phyloP scores from a whole-genome alignment of 2,113 vertebrate genomes.

The Clarias batrachus region DNA sequence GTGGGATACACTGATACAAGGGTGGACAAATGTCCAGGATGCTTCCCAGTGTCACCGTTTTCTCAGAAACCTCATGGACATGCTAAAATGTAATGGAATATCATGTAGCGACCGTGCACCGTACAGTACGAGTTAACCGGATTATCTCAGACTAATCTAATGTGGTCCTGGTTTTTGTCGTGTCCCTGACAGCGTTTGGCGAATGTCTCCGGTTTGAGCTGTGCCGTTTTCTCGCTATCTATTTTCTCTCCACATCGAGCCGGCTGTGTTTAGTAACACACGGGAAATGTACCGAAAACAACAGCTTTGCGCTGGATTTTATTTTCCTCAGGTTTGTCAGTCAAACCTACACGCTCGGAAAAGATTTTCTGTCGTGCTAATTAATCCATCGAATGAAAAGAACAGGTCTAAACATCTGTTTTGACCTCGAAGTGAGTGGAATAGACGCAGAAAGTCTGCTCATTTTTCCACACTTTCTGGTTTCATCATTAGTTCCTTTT shows the following conservation, averaged over 20 bases:
- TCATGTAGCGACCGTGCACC: not conserved
- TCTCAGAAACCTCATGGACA: not conserved
- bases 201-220: not conserved
- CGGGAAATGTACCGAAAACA: too few relatives aligned
- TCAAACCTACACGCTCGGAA: too few relatives aligned
- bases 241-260: too few relatives aligned
- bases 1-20: not conserved
- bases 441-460: not conserved
- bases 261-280: too few relatives aligned
- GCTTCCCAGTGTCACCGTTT: not conserved
- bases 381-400: not conserved
- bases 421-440: not conserved
- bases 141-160: not conserved
- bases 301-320: too few relatives aligned
- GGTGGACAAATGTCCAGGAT: not conserved
- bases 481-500: too few relatives aligned
- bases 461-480: too few relatives aligned
- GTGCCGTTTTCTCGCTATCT: not conserved
- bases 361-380: not conserved
- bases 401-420: not conserved
- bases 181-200: not conserved
- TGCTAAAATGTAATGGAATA: not conserved
- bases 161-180: too few relatives aligned
- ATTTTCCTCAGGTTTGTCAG: too few relatives aligned
- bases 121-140: not conserved